These are phyloP conservation scores for Uria lomvia DNA, from an alignment of 2,113 vertebrate species.

Conservation along the genomic window DNA sequence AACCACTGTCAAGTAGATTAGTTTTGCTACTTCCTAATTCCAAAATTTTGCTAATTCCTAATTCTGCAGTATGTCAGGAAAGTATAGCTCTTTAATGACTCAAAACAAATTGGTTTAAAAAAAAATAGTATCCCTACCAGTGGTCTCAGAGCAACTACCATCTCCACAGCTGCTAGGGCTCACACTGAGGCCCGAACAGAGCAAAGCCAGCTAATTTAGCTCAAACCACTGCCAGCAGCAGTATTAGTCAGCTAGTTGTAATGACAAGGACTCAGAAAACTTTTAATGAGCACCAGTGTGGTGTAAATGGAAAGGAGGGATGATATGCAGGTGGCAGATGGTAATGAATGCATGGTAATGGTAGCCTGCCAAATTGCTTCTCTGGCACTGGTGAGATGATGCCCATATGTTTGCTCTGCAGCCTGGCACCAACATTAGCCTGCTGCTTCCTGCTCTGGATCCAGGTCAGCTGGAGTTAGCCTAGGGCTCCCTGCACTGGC, in stretches of 20 bases:
- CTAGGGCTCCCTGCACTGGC: not conserved
- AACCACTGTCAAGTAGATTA: not conserved
- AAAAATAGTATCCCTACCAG: no score
- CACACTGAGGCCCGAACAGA: not conserved
- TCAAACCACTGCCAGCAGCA: not conserved
- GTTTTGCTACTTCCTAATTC: not conserved
- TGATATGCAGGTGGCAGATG: not conserved
- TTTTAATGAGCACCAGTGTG: not conserved
- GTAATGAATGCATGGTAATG: not conserved
- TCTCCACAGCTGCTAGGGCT: not conserved
- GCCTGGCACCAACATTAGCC: not conserved
- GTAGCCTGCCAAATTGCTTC: not conserved
- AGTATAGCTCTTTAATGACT: not conserved
- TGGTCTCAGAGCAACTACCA: not conserved
- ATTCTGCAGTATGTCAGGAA: not conserved
- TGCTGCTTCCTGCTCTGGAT: not conserved
- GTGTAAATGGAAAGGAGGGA: not conserved
- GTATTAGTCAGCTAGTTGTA: not conserved
- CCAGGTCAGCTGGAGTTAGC: not conserved
- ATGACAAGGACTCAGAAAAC: not conserved
- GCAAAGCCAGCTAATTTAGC: not conserved
- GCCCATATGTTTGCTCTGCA: not conserved
- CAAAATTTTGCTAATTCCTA: not conserved
- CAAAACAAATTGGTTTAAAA: not conserved
- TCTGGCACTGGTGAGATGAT: not conserved